Percentiles rank a stretch among this genome's conserved stretches.
Conservation (phyloP, 1,140 invertebrate species). For the Rhopalosiphum maidis region DNA sequence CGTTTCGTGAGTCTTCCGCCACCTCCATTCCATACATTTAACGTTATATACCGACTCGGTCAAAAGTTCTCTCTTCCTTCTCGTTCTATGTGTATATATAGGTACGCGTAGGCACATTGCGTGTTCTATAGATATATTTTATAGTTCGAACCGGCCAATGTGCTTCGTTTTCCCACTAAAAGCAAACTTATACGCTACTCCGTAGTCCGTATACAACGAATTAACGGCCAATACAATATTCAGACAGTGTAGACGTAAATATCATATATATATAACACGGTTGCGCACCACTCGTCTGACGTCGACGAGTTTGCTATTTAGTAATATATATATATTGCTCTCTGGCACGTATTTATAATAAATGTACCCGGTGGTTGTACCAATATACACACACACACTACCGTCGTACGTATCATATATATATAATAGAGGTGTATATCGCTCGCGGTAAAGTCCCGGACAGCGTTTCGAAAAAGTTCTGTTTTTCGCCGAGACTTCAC, state of each 20-base stretch:
- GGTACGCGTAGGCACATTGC: background rate
- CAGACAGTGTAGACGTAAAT: background rate
- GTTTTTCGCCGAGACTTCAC: background rate
- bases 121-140: background rate
- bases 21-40: too few relatives aligned
- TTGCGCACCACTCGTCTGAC: too few relatives aligned
- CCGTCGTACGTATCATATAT: background rate
- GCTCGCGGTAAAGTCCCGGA: background rate
- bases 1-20: background rate
- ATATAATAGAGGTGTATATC: too few relatives aligned
- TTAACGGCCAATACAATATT: conserved; percentile 12
- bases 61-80: background rate
- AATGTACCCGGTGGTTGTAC: background rate
- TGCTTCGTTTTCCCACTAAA: background rate
- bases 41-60: background rate
- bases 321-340: background rate
- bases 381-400: background rate
- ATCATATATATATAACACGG: background rate
- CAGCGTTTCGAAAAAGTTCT: background rate
- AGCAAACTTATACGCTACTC: background rate
- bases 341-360: background rate
- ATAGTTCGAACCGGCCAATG: background rate
- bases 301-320: too few relatives aligned
- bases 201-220: background rate
- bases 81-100: too few relatives aligned